These are phyloP conservation scores for Dryas iulia DNA, from an alignment of 1,140 invertebrate genomes.

Conservation along the genomic window DNA sequence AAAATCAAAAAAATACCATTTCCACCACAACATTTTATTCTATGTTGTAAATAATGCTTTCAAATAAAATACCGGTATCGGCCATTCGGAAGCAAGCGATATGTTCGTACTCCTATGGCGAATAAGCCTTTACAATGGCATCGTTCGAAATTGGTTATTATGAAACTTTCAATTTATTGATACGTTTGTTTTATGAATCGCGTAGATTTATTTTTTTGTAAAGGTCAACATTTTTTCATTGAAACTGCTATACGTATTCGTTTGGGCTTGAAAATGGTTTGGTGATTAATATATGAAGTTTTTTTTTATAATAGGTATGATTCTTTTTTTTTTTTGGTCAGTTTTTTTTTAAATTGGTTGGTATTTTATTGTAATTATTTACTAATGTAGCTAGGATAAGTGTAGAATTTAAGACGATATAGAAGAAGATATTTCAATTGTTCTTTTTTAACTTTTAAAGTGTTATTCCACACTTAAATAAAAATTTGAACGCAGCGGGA, in stretches of 20 bases:
- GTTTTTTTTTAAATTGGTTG: neutral
- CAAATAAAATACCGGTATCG: slow-evolving; percentile 20
- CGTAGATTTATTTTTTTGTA: neutral
- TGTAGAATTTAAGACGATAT: too few relatives aligned
- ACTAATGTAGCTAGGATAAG: too few relatives aligned
- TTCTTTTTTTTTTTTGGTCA: neutral
- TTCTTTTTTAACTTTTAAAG: too few relatives aligned
- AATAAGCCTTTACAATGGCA: slow-evolving; percentile 15
- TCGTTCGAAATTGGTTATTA: slow-evolving; percentile 24
- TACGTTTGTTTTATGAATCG: neutral
- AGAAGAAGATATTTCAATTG: too few relatives aligned
- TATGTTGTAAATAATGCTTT: slow-evolving; percentile 22
- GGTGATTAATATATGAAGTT: neutral
- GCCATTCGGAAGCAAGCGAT: slow-evolving; percentile 14
- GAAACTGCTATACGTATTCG: neutral
- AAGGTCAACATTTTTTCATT: neutral
- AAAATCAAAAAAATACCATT: neutral
- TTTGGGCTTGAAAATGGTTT: neutral
- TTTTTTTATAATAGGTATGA: neutral
- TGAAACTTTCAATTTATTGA: slow-evolving; percentile 14
- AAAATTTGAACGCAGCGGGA: too few relatives aligned
- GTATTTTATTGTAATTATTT: too few relatives aligned
- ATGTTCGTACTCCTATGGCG: slow-evolving; percentile 8
- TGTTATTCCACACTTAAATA: too few relatives aligned
- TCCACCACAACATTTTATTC: neutral